phyloP scores from a whole-genome alignment of 2,888 invertebrate species.

The Trachelus troglodyta region DNA sequence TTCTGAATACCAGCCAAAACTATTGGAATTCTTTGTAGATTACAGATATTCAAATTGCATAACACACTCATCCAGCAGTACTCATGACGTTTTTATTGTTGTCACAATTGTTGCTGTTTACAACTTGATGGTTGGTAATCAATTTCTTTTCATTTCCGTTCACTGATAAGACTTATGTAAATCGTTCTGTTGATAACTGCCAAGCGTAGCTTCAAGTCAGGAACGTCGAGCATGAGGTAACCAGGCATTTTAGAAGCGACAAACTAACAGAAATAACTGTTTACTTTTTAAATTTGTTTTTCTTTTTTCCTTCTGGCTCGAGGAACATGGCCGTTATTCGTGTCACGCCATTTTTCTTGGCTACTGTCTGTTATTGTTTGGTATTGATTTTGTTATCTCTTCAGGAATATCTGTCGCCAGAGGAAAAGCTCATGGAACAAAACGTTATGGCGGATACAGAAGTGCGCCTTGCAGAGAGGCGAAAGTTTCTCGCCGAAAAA shows the following conservation, averaged over 20 bases:
- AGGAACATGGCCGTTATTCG: background rate
- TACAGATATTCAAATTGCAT: background rate
- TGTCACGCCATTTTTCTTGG: background rate
- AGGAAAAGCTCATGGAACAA: conserved; percentile 60
- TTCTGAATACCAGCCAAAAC: background rate
- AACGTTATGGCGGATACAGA: conserved; percentile 73
- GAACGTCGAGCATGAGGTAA: background rate
- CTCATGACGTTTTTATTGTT: background rate
- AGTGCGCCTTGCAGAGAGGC: conserved; percentile 71
- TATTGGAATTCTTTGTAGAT: background rate
- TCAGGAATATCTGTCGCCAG: conserved; percentile 47
- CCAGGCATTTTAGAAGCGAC: background rate
- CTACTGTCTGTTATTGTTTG: background rate
- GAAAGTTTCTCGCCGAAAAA: conserved; percentile 70
- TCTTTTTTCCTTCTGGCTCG: background rate
- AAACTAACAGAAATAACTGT: conserved; percentile 1
- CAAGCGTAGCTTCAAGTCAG: background rate
- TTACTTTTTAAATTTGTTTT: conserved; percentile 1
- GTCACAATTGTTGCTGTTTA: background rate
- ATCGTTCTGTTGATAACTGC: background rate
- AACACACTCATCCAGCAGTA: background rate
- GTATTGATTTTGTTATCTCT: conserved; percentile 6
- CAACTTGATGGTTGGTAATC: background rate
- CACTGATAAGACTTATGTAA: background rate
- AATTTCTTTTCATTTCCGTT: background rate